Conservation (phyloP, 1,140 invertebrate species). For the Drosophila truncata region DNA sequence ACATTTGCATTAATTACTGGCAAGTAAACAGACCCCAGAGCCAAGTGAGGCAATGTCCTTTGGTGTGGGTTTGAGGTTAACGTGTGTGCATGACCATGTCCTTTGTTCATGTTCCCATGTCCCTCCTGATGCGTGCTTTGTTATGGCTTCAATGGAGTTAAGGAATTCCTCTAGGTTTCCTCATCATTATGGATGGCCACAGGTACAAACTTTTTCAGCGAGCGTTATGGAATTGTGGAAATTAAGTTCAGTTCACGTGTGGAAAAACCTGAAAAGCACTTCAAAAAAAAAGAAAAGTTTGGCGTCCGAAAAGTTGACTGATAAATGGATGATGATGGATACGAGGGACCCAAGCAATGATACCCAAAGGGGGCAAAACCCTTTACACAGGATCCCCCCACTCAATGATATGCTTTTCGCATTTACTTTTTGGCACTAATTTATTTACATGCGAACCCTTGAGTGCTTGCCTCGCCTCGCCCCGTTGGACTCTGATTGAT, state of each 20-base stretch:
- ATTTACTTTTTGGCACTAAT: conserved; percentile 67
- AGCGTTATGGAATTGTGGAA: conserved; percentile 39
- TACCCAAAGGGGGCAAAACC: conserved; percentile 19
- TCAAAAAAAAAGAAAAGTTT: conserved; percentile 41
- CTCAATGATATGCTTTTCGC: conserved; percentile 36
- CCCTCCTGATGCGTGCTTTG: not conserved
- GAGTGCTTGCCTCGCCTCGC: conserved; percentile 47
- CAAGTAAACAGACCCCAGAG: conserved; percentile 31
- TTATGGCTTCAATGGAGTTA: conserved; percentile 26
- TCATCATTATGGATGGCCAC: conserved; percentile 13
- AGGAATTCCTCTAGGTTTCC: not conserved
- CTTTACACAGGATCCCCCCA: conserved; percentile 7
- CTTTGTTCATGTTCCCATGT: not conserved
- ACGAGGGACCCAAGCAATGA: conserved; percentile 21
- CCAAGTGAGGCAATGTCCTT: not conserved
- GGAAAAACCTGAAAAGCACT: conserved; percentile 33
- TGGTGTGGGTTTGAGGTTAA: not conserved
- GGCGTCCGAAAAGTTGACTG: conserved; percentile 21
- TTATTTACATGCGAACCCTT: conserved; percentile 70
- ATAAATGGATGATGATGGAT: conserved; percentile 36
- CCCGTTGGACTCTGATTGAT: conserved; percentile 67
- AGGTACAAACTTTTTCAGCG: conserved; percentile 33
- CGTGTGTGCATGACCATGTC: no score
- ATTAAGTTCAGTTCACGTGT: conserved; percentile 56
- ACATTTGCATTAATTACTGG: conserved; percentile 42